Evolutionary conservation across 1,140 invertebrate genomes (phyloP).

Genomic region (Manduca sexta): DNA sequence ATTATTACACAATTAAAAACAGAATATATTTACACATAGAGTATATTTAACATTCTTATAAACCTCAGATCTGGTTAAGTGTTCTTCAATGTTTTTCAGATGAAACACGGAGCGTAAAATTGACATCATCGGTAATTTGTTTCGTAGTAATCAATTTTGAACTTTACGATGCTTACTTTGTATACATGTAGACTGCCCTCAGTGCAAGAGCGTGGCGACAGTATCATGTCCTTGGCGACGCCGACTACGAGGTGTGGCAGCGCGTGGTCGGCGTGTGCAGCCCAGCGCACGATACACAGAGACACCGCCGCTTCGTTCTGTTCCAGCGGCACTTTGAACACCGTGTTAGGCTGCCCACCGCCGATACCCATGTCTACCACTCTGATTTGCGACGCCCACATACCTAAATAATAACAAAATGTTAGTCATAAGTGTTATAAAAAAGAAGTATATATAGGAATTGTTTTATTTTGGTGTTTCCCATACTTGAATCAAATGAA

Average conservation of each 20-base stretch:
- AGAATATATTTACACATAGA: not conserved
- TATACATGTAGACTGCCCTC: slow-evolving; percentile 93
- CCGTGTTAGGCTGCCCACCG: slow-evolving; percentile 74
- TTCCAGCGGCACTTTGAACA: slow-evolving; percentile 87
- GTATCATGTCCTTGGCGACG: slow-evolving; percentile 90
- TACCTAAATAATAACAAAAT: slow-evolving; percentile 74
- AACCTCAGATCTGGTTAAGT: slow-evolving; percentile 13
- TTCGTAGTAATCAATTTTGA: too few species aligned
- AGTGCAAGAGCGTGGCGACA: slow-evolving; percentile 88
- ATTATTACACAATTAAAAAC: not conserved
- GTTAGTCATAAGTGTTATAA: not conserved
- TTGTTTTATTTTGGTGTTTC: slow-evolving; percentile 33
- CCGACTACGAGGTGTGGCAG: slow-evolving; percentile 59
- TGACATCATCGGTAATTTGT: slow-evolving; percentile 4
- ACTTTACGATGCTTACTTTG: slow-evolving; percentile 69
- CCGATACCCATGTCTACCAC: slow-evolving; percentile 88
- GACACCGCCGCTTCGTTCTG: slow-evolving; percentile 96
- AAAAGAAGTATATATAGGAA: too few species aligned
- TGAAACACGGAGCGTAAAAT: slow-evolving; percentile 13
- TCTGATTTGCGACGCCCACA: slow-evolving; percentile 97
- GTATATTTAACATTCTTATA: not conserved
- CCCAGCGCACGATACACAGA: slow-evolving; percentile 81
- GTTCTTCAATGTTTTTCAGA: slow-evolving; percentile 15
- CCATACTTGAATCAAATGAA: slow-evolving; percentile 67
- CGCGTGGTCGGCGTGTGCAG: slow-evolving; percentile 44